Evolutionary conservation across 2,113 vertebrate species (phyloP).

Genomic region (Poeciliopsis turrubarensis): DNA sequence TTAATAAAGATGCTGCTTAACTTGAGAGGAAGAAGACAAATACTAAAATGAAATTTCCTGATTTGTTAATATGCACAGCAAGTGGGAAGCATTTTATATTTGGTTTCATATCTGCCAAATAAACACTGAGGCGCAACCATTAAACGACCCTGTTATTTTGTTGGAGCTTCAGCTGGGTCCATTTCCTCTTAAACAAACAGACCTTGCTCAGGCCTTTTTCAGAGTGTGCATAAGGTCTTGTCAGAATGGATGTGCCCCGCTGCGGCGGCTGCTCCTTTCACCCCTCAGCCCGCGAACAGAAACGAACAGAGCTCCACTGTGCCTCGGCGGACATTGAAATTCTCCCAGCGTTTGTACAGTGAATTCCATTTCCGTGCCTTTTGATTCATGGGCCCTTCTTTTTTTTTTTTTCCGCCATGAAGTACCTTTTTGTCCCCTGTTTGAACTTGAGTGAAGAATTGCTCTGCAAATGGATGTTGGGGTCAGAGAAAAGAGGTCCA

Average conservation of each 20-base stretch:
- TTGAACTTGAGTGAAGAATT: conserved; percentile 70
- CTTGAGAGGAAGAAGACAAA: not conserved
- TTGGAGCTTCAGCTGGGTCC: conserved; percentile 39
- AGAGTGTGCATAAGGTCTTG: conserved; percentile 47
- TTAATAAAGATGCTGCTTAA: not conserved
- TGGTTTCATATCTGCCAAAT: conserved; percentile 6
- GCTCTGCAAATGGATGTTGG: conserved; percentile 58
- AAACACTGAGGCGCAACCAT: conserved; percentile 19
- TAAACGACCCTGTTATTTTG: conserved; percentile 37
- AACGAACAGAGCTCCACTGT: conserved; percentile 72
- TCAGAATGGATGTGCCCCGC: conserved; percentile 67
- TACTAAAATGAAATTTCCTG: not conserved
- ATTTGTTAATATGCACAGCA: conserved; percentile 19
- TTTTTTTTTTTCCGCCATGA: conserved; percentile 36
- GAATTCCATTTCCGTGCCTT: conserved; percentile 74
- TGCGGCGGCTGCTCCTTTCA: conserved; percentile 64
- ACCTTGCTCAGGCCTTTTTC: conserved; percentile 52
- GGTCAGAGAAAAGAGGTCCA: conserved; percentile 53
- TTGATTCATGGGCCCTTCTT: conserved; percentile 60
- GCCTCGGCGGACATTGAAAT: conserved; percentile 62
- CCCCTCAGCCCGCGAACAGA: conserved; percentile 46
- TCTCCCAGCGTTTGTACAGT: conserved; percentile 70
- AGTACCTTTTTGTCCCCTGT: conserved; percentile 67
- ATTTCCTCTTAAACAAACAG: conserved; percentile 65
- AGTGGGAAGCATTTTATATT: conserved; percentile 16